A percentile compares a stretch with the other conserved stretches of the same genome.
phyloP scores from a whole-genome alignment of 2,888 invertebrate species.

The Adelognathus sp. region DNA sequence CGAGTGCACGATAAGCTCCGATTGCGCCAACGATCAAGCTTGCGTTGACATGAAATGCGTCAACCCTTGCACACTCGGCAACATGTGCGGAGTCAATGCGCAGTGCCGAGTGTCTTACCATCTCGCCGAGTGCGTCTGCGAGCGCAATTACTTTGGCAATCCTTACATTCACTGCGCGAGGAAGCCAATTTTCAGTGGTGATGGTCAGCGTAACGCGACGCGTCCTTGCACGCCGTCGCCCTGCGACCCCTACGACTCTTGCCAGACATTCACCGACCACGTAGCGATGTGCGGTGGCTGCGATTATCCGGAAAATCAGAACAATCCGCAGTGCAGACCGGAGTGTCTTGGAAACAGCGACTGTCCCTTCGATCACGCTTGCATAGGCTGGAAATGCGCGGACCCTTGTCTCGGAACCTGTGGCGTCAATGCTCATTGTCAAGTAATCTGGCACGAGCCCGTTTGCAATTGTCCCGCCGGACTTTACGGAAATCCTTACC shows the following conservation, averaged over 20 bases:
- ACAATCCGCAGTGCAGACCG: conserved; percentile 89
- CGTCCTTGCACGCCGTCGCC: conserved; percentile 90
- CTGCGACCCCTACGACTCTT: conserved; percentile 87
- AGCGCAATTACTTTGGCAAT: conserved; percentile 90
- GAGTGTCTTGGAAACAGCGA: conserved; percentile 92
- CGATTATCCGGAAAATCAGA: conserved; percentile 85
- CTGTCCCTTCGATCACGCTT: conserved; percentile 89
- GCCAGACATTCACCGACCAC: conserved; percentile 88
- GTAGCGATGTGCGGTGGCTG: conserved; percentile 92
- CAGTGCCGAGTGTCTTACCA: conserved; percentile 91
- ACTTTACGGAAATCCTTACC: conserved; percentile 90
- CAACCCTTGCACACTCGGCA: conserved; percentile 87
- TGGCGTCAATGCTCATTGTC: conserved; percentile 90
- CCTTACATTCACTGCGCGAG: conserved; percentile 89
- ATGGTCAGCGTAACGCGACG: conserved; percentile 82
- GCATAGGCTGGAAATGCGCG: conserved; percentile 86
- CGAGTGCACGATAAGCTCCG: conserved; percentile 92
- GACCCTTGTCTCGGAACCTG: conserved; percentile 89
- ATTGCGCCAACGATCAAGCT: conserved; percentile 88
- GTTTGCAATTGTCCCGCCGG: conserved; percentile 91
- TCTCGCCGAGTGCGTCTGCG: conserved; percentile 91
- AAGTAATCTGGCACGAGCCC: conserved; percentile 89
- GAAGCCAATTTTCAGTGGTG: conserved; percentile 74
- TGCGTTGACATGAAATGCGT: conserved; percentile 89
- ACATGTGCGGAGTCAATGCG: conserved; percentile 91